phyloP scores from a whole-genome alignment of 2,113 vertebrate genomes.

The Cololabis saira region DNA sequence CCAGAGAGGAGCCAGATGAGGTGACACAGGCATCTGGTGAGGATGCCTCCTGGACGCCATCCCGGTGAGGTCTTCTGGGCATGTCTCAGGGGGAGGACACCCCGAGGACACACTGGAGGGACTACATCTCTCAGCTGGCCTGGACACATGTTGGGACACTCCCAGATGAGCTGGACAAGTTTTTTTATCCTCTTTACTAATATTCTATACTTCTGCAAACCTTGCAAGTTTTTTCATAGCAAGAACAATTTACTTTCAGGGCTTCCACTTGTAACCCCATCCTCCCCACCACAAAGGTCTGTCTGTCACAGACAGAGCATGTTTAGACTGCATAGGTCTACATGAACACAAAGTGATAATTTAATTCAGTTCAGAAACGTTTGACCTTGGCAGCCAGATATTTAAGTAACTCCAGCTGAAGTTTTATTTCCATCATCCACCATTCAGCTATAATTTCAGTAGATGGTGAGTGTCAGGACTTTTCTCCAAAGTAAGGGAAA shows the following conservation, averaged over 20 bases:
- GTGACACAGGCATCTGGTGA: no score
- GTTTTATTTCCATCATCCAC: slow-evolving; percentile 43
- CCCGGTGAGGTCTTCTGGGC: no score
- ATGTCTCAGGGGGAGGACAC: no score
- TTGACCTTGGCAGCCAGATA: slow-evolving; percentile 39
- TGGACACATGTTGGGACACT: no score
- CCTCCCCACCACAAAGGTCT: slow-evolving; percentile 4
- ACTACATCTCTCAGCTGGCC: no score
- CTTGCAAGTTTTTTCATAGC: slow-evolving; percentile 40
- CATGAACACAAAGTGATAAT: slow-evolving; percentile 61
- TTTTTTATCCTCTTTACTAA: not conserved
- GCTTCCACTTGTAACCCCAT: slow-evolving; percentile 14
- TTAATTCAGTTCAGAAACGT: slow-evolving; percentile 69
- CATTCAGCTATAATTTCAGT: slow-evolving; percentile 34
- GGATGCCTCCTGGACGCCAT: no score
- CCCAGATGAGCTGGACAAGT: no score
- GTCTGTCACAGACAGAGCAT: slow-evolving; percentile 39
- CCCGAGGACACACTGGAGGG: no score
- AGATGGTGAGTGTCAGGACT: no score
- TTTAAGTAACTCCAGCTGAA: slow-evolving; percentile 13
- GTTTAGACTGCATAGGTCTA: slow-evolving; percentile 35
- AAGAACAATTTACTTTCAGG: slow-evolving; percentile 52
- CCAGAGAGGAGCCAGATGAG: no score
- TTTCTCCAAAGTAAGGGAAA: no score
- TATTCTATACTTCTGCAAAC: slow-evolving; percentile 15